phyloP scores from a whole-genome alignment of 2,113 vertebrate species.

The Puma concolor region DNA sequence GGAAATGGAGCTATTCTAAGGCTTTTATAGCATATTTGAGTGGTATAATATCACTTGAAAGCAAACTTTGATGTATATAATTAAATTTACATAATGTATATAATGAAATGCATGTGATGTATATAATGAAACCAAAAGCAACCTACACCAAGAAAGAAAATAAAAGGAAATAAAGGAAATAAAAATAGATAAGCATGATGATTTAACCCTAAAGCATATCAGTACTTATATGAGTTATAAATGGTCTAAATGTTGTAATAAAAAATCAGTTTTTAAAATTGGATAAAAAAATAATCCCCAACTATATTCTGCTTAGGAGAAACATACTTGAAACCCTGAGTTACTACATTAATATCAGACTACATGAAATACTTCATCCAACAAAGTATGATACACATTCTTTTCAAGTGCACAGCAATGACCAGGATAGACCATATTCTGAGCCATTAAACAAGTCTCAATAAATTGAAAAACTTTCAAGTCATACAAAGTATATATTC shows the following conservation, averaged over 20 bases:
- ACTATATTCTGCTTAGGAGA: background rate
- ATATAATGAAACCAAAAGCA: background rate
- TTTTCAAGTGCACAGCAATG: background rate
- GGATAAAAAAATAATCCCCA: background rate
- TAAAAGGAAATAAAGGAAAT: background rate
- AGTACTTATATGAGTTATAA: background rate
- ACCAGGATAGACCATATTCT: background rate
- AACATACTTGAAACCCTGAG: background rate
- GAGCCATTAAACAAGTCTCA: background rate
- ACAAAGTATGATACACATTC: background rate
- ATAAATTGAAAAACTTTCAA: slow-evolving; percentile 23
- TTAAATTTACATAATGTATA: background rate
- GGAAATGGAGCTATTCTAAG: background rate
- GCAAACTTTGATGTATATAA: background rate
- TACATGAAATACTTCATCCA: background rate
- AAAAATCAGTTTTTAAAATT: slow-evolving; percentile 22
- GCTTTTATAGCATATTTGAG: background rate
- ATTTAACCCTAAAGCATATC: background rate
- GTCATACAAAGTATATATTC: background rate
- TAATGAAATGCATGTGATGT: background rate
- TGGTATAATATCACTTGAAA: background rate
- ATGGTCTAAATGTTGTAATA: background rate
- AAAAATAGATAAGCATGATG: background rate
- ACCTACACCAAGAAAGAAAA: background rate
- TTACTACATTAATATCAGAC: background rate